Evolutionary conservation across 2,888 invertebrate genomes (phyloP), one percentile per base, ranked within the genome.

Genomic region (Cynaeus angustus): DNA sequence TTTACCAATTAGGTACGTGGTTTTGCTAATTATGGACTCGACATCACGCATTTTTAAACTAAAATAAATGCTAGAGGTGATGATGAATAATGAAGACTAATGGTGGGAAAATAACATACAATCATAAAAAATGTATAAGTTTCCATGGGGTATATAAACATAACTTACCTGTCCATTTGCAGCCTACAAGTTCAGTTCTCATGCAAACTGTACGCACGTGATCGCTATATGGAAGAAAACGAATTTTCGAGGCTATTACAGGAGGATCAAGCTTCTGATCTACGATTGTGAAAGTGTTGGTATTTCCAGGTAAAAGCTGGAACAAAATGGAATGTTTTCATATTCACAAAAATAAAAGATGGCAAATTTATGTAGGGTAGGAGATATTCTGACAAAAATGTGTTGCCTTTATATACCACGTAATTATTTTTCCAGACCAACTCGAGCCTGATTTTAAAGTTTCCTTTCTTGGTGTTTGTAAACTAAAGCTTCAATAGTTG

Each of bases 101-200:
- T 21, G 21, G 21, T 21, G 21, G 33, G 33, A n/a, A 33, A 33
- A 33, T 33, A 33, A 33, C 33, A 33, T 33, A 33, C 3, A 9
- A 33, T 33, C 33, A 7, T 33, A 33, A 9, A 33, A 33, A 33
- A 33, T 33, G n/a, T 33, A 33, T 33, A 33, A 6, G 33, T 33
- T 33, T 2, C n/a, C 7, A n/a, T 21, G 4, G 21, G 21, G 21
- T 21, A 21, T 4, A 21, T 33, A 33, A n/a, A 33, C n/a, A 14
- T 59, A 28, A 50, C 89, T 89, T 84, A 94, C 94, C 92, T 86
- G 87, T 88, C 89, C 92, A 94, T 74, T 86, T 87, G 85, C 95
- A 95, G 67, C 95, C 95, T 75, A 93, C 89, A 75, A 95, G 86
- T 86, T 95, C 95, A 55, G 94, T 90, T 72, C 95, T 86, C 88